Conservation (phyloP, 2,797 vertebrate genomes). For the Microctenopoma lineatum region DNA sequence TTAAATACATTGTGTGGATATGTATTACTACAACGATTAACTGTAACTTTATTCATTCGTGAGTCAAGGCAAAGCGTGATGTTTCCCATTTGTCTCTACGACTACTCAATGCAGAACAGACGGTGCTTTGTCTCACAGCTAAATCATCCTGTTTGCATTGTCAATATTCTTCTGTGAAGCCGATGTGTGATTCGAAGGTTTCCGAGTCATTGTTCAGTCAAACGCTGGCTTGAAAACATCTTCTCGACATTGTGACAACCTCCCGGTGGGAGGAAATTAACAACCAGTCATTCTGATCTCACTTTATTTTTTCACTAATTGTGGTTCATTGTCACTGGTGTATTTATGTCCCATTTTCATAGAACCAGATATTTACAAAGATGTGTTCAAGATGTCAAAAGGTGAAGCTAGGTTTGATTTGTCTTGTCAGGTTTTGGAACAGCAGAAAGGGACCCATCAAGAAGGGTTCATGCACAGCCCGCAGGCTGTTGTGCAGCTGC, state of each 20-base stretch:
- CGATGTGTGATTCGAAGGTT: slow-evolving; percentile 42
- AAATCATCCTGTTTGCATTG: slow-evolving; percentile 43
- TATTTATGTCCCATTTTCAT: slow-evolving; percentile 31
- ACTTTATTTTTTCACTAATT: slow-evolving; percentile 50
- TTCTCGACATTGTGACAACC: slow-evolving; percentile 54
- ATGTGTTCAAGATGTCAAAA: slow-evolving; percentile 25
- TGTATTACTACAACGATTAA: slow-evolving; percentile 7
- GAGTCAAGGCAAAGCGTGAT: slow-evolving; percentile 24
- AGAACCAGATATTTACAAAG: slow-evolving; percentile 27
- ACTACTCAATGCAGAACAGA: slow-evolving; percentile 31
- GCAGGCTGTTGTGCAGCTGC: slow-evolving; percentile 68
- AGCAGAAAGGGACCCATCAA: slow-evolving; percentile 68
- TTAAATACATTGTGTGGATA: too few relatives aligned
- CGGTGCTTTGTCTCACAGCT: slow-evolving; percentile 51
- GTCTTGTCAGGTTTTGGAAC: slow-evolving; percentile 80
- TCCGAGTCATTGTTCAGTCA: slow-evolving; percentile 57
- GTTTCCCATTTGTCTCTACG: slow-evolving; percentile 8
- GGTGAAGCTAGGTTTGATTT: slow-evolving; percentile 12
- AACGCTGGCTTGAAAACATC: slow-evolving; percentile 52
- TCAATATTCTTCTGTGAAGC: slow-evolving; percentile 28
- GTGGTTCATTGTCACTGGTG: slow-evolving; percentile 38
- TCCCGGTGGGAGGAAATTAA: slow-evolving; percentile 51
- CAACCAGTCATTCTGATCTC: slow-evolving; percentile 44
- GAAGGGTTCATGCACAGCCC: slow-evolving; percentile 61
- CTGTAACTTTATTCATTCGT: slow-evolving; percentile 15